Conservation (phyloP, 2,888 invertebrate genomes). For the Lasioglossum calceatum region DNA sequence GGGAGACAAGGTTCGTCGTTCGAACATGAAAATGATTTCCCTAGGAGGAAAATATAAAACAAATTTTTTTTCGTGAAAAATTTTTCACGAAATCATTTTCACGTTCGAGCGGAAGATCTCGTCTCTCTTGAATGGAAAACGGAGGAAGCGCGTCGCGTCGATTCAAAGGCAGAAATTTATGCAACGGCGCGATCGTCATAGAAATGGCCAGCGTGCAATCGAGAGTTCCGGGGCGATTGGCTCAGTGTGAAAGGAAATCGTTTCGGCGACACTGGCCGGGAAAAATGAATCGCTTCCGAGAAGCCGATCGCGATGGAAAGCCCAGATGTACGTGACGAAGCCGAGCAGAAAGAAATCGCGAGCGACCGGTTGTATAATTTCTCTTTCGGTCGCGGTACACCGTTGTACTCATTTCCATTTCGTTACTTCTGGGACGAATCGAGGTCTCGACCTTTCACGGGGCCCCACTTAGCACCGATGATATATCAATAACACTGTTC, state of each 20-base stretch:
- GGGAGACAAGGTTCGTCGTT: no score
- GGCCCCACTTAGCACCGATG: not conserved
- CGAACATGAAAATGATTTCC: no score
- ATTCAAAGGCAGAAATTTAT: not conserved
- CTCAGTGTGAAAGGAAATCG: not conserved
- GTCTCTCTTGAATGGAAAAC: not conserved
- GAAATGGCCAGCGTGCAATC: not conserved
- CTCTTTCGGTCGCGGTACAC: conserved; percentile 46
- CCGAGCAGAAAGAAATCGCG: conserved; percentile 45
- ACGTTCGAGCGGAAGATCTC: not conserved
- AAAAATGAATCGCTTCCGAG: conserved; percentile 28
- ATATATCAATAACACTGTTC: not conserved
- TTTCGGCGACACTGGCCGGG: conserved; percentile 9
- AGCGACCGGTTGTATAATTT: conserved; percentile 59
- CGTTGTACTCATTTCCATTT: not conserved
- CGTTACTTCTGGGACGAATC: not conserved
- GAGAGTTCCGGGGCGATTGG: not conserved
- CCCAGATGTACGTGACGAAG: conserved; percentile 52
- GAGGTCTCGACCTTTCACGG: not conserved
- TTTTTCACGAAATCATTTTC: no score
- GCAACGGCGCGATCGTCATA: not conserved
- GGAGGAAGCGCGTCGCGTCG: no score
- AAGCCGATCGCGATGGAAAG: conserved; percentile 51
- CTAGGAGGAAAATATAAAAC: no score
- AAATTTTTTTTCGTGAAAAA: no score